These are phyloP conservation scores for Allophyes oxyacanthae DNA, from an alignment of 2,888 invertebrate genomes.

Conservation along the genomic window DNA sequence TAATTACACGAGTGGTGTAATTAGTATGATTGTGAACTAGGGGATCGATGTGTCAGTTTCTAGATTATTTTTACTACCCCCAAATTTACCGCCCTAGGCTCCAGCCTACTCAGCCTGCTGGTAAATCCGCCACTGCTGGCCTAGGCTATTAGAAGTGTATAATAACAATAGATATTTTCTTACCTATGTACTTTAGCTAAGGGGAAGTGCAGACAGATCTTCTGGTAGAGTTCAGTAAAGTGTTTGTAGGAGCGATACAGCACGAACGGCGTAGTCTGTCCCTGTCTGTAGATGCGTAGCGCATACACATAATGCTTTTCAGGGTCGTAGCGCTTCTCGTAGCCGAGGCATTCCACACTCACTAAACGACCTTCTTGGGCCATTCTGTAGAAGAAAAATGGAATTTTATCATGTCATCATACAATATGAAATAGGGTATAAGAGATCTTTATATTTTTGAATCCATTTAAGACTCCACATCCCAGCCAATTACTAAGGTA, in stretches of 20 bases:
- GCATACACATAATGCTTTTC: conserved; percentile 99
- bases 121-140: too few relatives aligned
- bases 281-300: conserved; percentile 94
- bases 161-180: conserved; percentile 70
- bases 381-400: conserved; percentile 88
- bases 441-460: too few relatives aligned
- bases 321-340: conserved; percentile 98
- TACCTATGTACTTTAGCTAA: conserved; percentile 97
- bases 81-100: too few relatives aligned
- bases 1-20: too few relatives aligned
- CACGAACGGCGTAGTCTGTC: conserved; percentile 95
- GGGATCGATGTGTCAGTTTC: too few relatives aligned
- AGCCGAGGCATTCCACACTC: conserved; percentile 95
- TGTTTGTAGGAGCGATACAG: conserved; percentile 98
- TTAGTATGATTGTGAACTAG: too few relatives aligned
- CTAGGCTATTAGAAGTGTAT: too few relatives aligned
- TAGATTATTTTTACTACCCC: too few relatives aligned
- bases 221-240: conserved; percentile 98
- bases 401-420: background rate
- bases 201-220: conserved; percentile 97
- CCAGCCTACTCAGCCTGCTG: too few relatives aligned
- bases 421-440: too few relatives aligned
- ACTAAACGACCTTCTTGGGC: conserved; percentile 96
- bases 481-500: too few relatives aligned
- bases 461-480: too few relatives aligned